Base-by-base conservation (phyloP, 2,113 vertebrate genomes). In the Oreochromis spilurus region DNA sequence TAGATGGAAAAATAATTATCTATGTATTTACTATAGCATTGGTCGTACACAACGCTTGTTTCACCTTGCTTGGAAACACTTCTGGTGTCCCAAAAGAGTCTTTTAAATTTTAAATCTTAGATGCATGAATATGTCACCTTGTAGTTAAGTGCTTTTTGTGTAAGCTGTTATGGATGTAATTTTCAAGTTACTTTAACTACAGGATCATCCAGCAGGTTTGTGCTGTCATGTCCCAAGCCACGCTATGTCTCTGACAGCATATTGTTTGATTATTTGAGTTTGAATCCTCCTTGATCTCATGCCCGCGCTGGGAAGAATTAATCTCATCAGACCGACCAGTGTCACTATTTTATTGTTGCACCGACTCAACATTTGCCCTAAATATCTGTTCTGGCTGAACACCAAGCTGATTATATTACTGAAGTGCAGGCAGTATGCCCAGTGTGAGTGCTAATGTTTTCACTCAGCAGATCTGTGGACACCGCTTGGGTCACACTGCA, bases 371-470 rank as follows among this genome's bases (percentile, higher is more conserved):
- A 60, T 91, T 91, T 88, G 87, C 78, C 81, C 84, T 87, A 75
- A 92, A 89, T 91, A 85, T 88, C 84, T 85, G 54, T 43, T 43
- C 81, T 91, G 89, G 91, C 86, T 53, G 26, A 79, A 53, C 52
- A 85, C 83, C 86, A 93, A 89, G 75, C 80, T 89, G 91, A 94
- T 93, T 89, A 85, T 89, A 43, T 92, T 87, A 83, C 90, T 86
- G 82, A 89, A 81, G 91, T 75, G 78, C 81, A 82, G 88, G 91
- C 92, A 88, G 58, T 5, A 19, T 84, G 88, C 91, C 89, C 83
- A 81, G 81, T 24, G 79, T 16, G 21, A 31, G 52, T 65, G 85
- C 81, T 93, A 83, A 92, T 93, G 87, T 91, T 93, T 93, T 91
- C 87, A 88, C 90, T 92, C 90, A 86, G 85, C 91, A 89, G 90